phyloP scores from a whole-genome alignment of 1,140 invertebrate species.

The Saxidomus purpurata region DNA sequence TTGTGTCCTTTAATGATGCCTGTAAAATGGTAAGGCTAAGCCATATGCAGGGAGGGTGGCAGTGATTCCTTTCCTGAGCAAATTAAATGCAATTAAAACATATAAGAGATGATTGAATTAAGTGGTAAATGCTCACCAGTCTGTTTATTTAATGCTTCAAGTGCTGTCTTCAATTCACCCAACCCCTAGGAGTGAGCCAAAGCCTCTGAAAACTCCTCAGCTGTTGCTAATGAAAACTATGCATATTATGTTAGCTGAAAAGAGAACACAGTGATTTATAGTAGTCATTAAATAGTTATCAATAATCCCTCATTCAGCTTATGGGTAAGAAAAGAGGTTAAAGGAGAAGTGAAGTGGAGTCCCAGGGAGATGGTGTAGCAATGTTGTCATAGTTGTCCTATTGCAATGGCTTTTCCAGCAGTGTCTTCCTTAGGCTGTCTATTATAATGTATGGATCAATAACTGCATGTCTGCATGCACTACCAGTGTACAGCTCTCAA shows the following conservation, averaged over 20 bases:
- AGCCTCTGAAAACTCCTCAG: conserved; percentile 7
- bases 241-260: neutral
- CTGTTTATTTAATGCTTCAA: conserved; percentile 24
- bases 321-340: conserved; percentile 7
- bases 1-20: conserved; percentile 51
- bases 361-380: neutral
- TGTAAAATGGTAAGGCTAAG: conserved; percentile 41
- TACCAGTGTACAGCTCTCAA: neutral
- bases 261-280: neutral
- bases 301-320: neutral
- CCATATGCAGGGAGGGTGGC: conserved; percentile 51
- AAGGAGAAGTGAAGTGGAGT: conserved; percentile 24
- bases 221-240: conserved; percentile 9
- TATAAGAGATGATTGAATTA: conserved; percentile 44
- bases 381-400: neutral
- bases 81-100: conserved; percentile 65
- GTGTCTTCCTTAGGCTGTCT: conserved; percentile 27
- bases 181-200: neutral
- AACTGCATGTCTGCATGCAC: conserved; percentile 36
- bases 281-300: conserved; percentile 31
- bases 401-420: conserved; percentile 60
- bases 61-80: neutral
- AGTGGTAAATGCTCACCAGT: conserved; percentile 16
- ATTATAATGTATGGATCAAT: conserved; percentile 24
- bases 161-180: neutral